Conservation (phyloP, 2,113 vertebrate genomes). For the Crotalus viridis region DNA sequence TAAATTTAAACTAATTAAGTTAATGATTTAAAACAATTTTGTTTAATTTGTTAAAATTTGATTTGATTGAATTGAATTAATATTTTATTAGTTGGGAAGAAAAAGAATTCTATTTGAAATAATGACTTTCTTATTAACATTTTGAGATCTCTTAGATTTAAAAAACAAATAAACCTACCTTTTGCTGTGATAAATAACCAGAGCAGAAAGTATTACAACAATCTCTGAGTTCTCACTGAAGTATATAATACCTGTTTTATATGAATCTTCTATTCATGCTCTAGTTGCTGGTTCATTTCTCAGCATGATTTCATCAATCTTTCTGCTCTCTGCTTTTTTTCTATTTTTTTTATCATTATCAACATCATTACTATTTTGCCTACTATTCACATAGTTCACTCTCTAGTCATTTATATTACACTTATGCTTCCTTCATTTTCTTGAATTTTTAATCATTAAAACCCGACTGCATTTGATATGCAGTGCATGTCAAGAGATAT, state of each 20-base stretch:
- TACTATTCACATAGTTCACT: conserved; percentile 59
- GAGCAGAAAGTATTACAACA: conserved; percentile 21
- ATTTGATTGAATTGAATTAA: neutral
- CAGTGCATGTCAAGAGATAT: neutral
- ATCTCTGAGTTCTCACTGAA: conserved; percentile 27
- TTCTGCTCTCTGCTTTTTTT: conserved; percentile 59
- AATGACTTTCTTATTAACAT: neutral
- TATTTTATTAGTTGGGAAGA: neutral
- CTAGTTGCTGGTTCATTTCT: conserved; percentile 63
- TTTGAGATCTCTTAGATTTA: conserved; percentile 6
- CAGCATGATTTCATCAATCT: conserved; percentile 60
- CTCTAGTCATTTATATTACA: conserved; percentile 58
- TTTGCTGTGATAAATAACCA: conserved; percentile 10
- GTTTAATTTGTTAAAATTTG: neutral
- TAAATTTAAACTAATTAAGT: neutral
- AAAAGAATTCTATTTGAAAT: neutral
- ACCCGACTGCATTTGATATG: conserved; percentile 34
- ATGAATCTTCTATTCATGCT: conserved; percentile 56
- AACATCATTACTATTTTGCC: neutral
- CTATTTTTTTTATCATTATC: neutral
- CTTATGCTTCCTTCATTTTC: conserved; percentile 66
- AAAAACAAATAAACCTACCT: neutral
- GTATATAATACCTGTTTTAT: conserved; percentile 64
- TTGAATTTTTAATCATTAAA: conserved; percentile 59
- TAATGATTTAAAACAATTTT: neutral